These are phyloP conservation scores for Lasioglossum oenotherae DNA, from an alignment of 2,888 invertebrate species.

Conservation along the genomic window DNA sequence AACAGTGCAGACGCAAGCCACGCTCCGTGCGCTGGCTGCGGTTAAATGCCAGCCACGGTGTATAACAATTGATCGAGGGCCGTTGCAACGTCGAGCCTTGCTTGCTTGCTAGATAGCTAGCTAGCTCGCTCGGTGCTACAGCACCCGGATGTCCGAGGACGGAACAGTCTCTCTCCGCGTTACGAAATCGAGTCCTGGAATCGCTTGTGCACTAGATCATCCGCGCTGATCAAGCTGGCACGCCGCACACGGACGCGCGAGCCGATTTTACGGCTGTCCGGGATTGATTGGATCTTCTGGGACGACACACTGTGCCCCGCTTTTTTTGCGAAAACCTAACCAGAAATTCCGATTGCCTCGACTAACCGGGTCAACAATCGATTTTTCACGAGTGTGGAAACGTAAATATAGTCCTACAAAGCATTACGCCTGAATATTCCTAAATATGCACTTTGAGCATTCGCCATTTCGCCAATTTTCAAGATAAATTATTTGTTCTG, in stretches of 20 bases:
- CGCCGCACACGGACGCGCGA: neutral
- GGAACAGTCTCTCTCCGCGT: conserved; percentile 49
- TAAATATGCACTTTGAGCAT: too few relatives aligned
- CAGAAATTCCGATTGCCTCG: neutral
- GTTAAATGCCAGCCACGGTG: conserved; percentile 73
- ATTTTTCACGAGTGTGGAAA: too few relatives aligned
- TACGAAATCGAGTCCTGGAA: conserved; percentile 57
- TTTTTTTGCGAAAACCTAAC: neutral
- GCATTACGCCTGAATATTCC: too few relatives aligned
- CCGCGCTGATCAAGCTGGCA: conserved; percentile 29
- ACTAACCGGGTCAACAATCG: too few relatives aligned
- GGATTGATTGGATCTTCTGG: neutral
- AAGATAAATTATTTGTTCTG: too few relatives aligned
- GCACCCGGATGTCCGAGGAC: conserved; percentile 79
- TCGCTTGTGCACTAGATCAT: conserved; percentile 54
- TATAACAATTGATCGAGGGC: conserved; percentile 71
- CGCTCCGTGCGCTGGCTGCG: conserved; percentile 51
- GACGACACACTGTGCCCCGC: neutral
- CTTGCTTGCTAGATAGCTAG: neutral
- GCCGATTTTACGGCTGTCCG: neutral
- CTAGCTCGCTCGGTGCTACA: conserved; percentile 34
- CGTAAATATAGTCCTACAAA: too few relatives aligned
- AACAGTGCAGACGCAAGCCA: conserved; percentile 60
- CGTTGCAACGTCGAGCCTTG: conserved; percentile 35
- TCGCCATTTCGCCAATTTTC: too few relatives aligned